A percentile compares a stretch with the other conserved stretches of the same genome.
phyloP scores from a whole-genome alignment of 2,797 vertebrate genomes.

The Gouania willdenowi region DNA sequence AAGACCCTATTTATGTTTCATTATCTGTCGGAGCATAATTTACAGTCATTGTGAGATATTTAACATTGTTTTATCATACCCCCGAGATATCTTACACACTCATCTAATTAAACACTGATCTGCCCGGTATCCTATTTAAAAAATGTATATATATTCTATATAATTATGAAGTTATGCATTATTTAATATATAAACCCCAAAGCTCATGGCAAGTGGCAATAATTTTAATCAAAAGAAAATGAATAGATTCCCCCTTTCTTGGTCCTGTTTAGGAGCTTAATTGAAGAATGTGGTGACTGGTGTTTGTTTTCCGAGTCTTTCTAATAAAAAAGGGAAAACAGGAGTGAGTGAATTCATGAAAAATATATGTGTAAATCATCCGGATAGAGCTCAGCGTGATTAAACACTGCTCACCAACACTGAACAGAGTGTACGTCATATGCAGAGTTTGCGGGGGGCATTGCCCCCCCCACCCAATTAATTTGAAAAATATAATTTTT shows the following conservation, averaged over 20 bases:
- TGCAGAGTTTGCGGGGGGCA: too few species aligned
- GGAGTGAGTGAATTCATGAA: conserved; percentile 67
- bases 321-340: conserved; percentile 62
- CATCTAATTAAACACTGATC: conserved; percentile 82
- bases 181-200: conserved; percentile 83
- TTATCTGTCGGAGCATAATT: conserved; percentile 82
- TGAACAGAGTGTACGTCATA: conserved; percentile 55
- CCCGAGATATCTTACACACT: conserved; percentile 80
- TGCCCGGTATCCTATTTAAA: conserved; percentile 78
- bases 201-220: conserved; percentile 75
- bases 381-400: conserved; percentile 71
- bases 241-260: conserved; percentile 74
- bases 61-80: conserved; percentile 82
- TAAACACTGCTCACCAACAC: conserved; percentile 59
- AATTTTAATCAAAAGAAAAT: conserved; percentile 83
- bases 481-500: too few species aligned
- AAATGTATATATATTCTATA: conserved; percentile 84
- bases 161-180: conserved; percentile 85
- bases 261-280: conserved; percentile 77
- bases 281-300: conserved; percentile 66
- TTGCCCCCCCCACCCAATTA: too few species aligned
- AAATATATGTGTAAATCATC: conserved; percentile 75
- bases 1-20: conserved; percentile 79
- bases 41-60: conserved; percentile 77
- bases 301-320: conserved; percentile 68